These are phyloP conservation scores for Mormoops blainvillei DNA, from an alignment of 2,113 vertebrate genomes.

Conservation along the genomic window DNA sequence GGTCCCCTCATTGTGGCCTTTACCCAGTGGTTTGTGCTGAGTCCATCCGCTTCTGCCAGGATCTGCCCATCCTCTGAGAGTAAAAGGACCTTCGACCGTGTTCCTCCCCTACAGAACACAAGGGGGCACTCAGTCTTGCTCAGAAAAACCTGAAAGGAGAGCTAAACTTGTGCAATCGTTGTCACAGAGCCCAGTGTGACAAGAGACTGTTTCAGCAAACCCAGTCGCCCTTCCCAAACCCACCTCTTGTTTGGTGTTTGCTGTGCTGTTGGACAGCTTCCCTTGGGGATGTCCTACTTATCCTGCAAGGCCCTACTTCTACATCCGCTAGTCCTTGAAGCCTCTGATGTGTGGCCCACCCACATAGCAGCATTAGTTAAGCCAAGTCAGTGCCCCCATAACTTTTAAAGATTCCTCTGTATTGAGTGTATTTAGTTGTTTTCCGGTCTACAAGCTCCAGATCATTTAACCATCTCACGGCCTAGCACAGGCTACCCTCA, in stretches of 20 bases:
- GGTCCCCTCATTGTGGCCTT: slow-evolving; percentile 5
- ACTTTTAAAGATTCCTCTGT: neutral
- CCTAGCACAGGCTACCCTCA: neutral
- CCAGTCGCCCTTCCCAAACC: neutral
- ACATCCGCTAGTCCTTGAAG: neutral
- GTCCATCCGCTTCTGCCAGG: slow-evolving; percentile 86
- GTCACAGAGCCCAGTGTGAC: neutral
- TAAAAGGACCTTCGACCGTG: slow-evolving; percentile 87
- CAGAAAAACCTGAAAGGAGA: neutral
- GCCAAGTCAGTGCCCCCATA: neutral
- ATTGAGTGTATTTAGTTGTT: neutral
- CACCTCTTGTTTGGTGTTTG: neutral
- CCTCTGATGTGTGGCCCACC: neutral
- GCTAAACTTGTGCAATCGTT: neutral
- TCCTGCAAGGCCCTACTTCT: neutral
- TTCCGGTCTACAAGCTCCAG: neutral
- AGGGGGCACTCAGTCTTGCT: slow-evolving; percentile 13
- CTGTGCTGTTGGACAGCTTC: neutral
- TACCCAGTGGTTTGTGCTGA: slow-evolving; percentile 93
- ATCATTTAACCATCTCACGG: neutral
- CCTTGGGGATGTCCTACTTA: neutral
- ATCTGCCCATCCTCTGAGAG: slow-evolving; percentile 85
- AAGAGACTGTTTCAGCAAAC: neutral
- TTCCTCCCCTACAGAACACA: slow-evolving; percentile 82
- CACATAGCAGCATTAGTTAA: neutral